Percentiles rank a stretch among this genome's conserved stretches.
phyloP scores from a whole-genome alignment of 2,888 invertebrate genomes.

The Pardosa pseudoannulata region DNA sequence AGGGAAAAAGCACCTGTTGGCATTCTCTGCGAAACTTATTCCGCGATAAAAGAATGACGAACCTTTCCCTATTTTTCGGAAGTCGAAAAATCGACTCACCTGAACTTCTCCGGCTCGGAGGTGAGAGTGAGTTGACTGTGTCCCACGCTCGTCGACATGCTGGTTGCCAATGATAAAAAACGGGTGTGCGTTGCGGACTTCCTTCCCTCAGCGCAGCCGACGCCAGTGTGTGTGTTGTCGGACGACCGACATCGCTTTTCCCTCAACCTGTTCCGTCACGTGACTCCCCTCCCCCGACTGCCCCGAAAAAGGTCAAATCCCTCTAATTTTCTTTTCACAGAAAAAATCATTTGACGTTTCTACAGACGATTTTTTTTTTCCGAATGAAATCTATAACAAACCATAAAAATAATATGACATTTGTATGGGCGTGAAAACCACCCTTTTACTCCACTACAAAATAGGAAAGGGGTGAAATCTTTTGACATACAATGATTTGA shows the following conservation, averaged over 20 bases:
- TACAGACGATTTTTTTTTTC: background rate
- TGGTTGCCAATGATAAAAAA: background rate
- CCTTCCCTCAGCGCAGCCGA: slow-evolving; percentile 44
- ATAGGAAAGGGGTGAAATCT: too few relatives aligned
- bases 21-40: too few relatives aligned
- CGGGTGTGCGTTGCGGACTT: slow-evolving; percentile 26
- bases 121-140: slow-evolving; percentile 67
- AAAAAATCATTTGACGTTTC: background rate
- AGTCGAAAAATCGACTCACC: slow-evolving; percentile 25
- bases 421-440: too few relatives aligned
- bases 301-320: slow-evolving; percentile 48
- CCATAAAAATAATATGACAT: background rate
- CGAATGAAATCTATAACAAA: background rate
- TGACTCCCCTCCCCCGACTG: slow-evolving; percentile 1
- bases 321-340: slow-evolving; percentile 15
- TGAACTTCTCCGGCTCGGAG: slow-evolving; percentile 61
- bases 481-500: too few relatives aligned
- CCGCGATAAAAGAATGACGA: too few relatives aligned
- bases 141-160: slow-evolving; percentile 56
- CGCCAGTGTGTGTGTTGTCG: slow-evolving; percentile 21
- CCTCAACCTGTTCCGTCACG: slow-evolving; percentile 36
- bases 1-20: too few relatives aligned
- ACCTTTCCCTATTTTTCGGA: too few relatives aligned
- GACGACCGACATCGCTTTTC: slow-evolving; percentile 42
- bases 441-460: too few relatives aligned